Conservation (phyloP, 1,140 invertebrate species). For the Triops longicaudatus region DNA sequence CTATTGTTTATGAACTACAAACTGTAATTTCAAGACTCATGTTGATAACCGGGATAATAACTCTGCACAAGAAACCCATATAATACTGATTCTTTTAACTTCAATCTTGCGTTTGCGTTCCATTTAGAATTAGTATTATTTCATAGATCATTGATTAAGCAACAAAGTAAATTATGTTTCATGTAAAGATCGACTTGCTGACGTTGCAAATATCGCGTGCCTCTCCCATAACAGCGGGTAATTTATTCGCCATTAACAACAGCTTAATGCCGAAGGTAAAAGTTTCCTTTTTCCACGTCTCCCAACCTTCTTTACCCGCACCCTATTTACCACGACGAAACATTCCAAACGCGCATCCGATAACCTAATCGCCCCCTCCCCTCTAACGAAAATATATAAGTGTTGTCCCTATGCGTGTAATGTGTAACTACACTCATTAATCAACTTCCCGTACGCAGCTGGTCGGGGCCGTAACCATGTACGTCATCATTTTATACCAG, state of each 20-base stretch:
- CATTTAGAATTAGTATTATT: too few species aligned
- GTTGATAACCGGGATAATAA: too few species aligned
- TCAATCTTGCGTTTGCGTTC: too few species aligned
- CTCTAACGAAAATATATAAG: neutral
- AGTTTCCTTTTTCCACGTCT: too few species aligned
- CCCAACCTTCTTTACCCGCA: too few species aligned
- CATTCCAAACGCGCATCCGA: neutral
- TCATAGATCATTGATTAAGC: too few species aligned
- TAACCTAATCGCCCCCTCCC: neutral
- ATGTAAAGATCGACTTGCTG: neutral
- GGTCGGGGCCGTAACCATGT: neutral
- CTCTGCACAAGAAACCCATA: too few species aligned
- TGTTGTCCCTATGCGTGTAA: too few species aligned
- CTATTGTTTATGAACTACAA: too few species aligned
- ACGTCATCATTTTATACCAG: constrained; percentile 10
- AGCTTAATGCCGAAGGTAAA: neutral
- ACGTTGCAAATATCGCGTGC: neutral
- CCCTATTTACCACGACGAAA: neutral
- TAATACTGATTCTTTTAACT: too few species aligned
- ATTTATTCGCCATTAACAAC: neutral
- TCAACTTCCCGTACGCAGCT: neutral
- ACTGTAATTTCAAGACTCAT: too few species aligned
- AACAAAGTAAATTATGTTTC: too few species aligned
- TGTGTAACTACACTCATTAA: neutral
- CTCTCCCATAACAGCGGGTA: neutral